phyloP scores from a whole-genome alignment of 1,140 invertebrate species.

The Dermatophagoides farinae region DNA sequence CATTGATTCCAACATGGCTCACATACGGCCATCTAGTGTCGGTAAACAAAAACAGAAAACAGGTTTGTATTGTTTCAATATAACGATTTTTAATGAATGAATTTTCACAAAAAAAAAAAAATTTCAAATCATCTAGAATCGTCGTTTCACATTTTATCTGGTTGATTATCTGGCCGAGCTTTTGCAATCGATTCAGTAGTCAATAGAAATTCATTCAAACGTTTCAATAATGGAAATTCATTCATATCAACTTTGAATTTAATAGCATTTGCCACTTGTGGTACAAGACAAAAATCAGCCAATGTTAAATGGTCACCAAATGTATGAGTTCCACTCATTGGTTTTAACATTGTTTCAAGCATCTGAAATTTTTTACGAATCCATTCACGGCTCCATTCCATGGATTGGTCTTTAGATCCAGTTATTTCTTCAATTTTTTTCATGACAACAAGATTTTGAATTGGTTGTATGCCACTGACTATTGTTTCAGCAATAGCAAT shows the following conservation, averaged over 20 bases:
- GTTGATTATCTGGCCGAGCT: conserved; percentile 66
- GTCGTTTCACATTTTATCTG: conserved; percentile 21
- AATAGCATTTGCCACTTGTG: conserved; percentile 39
- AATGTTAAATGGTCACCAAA: conserved; percentile 79
- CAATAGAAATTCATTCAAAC: conserved; percentile 46
- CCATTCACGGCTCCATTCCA: conserved; percentile 68
- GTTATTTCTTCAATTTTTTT: conserved; percentile 39
- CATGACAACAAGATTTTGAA: conserved; percentile 74
- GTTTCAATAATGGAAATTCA: conserved; percentile 64
- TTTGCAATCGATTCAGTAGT: conserved; percentile 60
- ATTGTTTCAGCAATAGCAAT: conserved; percentile 58
- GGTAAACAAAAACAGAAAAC: too few species aligned
- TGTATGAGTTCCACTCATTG: conserved; percentile 73
- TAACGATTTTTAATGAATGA: too few species aligned
- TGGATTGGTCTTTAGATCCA: conserved; percentile 18
- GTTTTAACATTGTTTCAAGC: conserved; percentile 61
- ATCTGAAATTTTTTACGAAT: conserved; percentile 68
- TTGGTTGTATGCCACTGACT: conserved; percentile 74
- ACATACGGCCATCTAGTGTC: too few species aligned
- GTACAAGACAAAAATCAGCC: conserved; percentile 82
- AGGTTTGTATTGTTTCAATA: too few species aligned
- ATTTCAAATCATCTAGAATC: too few species aligned
- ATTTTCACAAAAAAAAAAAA: too few species aligned
- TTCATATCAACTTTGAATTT: conserved; percentile 76
- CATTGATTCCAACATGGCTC: too few species aligned